Conservation (phyloP, 2,888 invertebrate species). For the Nomada fucata region DNA sequence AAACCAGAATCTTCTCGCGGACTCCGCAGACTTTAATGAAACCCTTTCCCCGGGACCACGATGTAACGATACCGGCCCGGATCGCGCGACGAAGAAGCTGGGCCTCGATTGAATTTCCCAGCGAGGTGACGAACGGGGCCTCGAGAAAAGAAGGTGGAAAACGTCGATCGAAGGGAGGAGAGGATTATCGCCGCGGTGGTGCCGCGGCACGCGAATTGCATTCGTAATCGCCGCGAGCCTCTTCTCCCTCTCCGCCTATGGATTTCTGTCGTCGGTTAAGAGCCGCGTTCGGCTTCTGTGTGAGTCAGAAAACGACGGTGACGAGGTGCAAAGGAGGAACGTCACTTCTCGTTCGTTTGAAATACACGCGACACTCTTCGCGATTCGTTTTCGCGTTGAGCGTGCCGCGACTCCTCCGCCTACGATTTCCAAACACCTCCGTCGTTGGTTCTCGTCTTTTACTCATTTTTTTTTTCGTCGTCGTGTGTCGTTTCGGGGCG, state of each 20-base stretch:
- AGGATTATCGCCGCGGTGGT: slow-evolving; percentile 23
- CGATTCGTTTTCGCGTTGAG: slow-evolving; percentile 50
- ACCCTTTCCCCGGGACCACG: background rate
- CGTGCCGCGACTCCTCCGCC: background rate
- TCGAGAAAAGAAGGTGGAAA: slow-evolving; percentile 1
- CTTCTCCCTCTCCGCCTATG: slow-evolving; percentile 41
- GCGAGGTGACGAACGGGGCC: slow-evolving; percentile 24
- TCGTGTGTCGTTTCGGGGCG: background rate
- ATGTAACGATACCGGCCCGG: slow-evolving; percentile 38
- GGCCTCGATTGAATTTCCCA: slow-evolving; percentile 40
- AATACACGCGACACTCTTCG: slow-evolving; percentile 40
- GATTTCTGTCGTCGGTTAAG: slow-evolving; percentile 51
- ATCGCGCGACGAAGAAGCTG: slow-evolving; percentile 40
- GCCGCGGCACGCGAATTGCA: slow-evolving; percentile 61
- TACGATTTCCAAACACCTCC: background rate
- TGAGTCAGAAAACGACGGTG: slow-evolving; percentile 67
- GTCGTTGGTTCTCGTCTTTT: too few relatives aligned
- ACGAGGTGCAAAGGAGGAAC: slow-evolving; percentile 53
- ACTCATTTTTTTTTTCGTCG: background rate
- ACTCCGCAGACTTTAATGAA: background rate
- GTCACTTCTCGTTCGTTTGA: slow-evolving; percentile 26
- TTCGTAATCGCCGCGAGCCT: slow-evolving; percentile 63
- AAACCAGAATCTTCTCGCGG: background rate
- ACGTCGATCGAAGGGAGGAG: slow-evolving; percentile 19
- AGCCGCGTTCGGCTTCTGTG: slow-evolving; percentile 57